Conservation (phyloP, 2,797 vertebrate species). For the Myoxocephalus aenaeus region DNA sequence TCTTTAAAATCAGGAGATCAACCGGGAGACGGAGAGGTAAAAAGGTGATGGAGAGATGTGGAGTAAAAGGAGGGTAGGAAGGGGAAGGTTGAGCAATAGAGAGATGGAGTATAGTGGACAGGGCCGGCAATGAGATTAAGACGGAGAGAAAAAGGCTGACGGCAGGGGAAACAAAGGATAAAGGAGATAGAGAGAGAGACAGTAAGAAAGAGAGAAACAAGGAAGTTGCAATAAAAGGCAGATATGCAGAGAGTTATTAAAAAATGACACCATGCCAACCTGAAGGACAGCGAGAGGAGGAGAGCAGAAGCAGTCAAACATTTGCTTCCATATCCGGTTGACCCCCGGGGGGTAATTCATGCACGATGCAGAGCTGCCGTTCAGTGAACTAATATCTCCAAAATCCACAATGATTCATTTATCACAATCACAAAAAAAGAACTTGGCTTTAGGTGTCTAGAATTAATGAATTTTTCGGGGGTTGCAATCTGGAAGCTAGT, state of each 20-base stretch:
- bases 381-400: conserved; percentile 73
- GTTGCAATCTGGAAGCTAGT: conserved; percentile 67
- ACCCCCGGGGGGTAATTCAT: conserved; percentile 76
- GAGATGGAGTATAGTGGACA: conserved; percentile 44
- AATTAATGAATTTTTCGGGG: conserved; percentile 67
- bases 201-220: conserved; percentile 13
- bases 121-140: conserved; percentile 57
- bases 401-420: conserved; percentile 75
- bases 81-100: conserved; percentile 8
- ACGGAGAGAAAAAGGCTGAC: conserved; percentile 35
- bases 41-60: conserved; percentile 50
- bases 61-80: conserved; percentile 16
- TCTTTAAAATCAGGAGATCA: conserved; percentile 69
- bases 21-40: conserved; percentile 66
- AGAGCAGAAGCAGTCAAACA: conserved; percentile 65
- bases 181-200: conserved; percentile 10
- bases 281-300: conserved; percentile 54
- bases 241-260: conserved; percentile 44
- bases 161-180: conserved; percentile 34
- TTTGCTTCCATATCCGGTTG: conserved; percentile 69
- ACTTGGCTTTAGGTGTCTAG: conserved; percentile 72
- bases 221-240: conserved; percentile 36
- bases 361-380: conserved; percentile 63
- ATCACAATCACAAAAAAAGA: conserved; percentile 70
- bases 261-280: conserved; percentile 58